Evolutionary conservation across 2,888 invertebrate genomes (phyloP).

Genomic region (Acleris sparsana): DNA sequence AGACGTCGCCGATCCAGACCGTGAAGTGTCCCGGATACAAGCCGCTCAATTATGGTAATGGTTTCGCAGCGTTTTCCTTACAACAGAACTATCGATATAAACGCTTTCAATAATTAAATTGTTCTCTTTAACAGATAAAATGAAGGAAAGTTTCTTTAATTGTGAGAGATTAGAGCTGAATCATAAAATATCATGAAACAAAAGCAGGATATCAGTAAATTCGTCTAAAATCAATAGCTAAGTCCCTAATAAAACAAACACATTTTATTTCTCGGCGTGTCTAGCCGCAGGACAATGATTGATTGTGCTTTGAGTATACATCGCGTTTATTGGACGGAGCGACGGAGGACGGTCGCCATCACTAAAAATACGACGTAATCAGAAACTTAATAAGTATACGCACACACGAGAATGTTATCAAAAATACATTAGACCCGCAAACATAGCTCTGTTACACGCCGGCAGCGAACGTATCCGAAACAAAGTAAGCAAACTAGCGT

Average conservation of each 20-base stretch:
- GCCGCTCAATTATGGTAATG: conserved; percentile 80
- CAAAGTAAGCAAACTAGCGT: conserved; percentile 7
- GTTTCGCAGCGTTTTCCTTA: conserved; percentile 64
- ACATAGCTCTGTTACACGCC: conserved; percentile 32
- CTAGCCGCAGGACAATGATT: conserved; percentile 72
- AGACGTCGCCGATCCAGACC: conserved; percentile 68
- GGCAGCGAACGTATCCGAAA: conserved; percentile 1
- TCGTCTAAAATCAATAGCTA: conserved; percentile 72
- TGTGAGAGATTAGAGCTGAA: background rate
- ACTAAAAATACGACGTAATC: conserved; percentile 59
- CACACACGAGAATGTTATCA: conserved; percentile 50
- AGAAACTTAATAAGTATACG: conserved; percentile 52
- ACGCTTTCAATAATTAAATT: conserved; percentile 61
- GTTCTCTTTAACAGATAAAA: background rate
- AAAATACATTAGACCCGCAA: conserved; percentile 57
- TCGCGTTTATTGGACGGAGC: conserved; percentile 67
- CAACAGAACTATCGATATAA: conserved; percentile 50
- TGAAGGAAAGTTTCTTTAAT: background rate
- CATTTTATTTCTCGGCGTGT: conserved; percentile 72
- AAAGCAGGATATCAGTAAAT: conserved; percentile 55
- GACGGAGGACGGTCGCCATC: conserved; percentile 54
- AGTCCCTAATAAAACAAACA: conserved; percentile 70
- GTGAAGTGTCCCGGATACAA: conserved; percentile 73
- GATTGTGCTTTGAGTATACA: conserved; percentile 77
- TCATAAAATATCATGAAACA: conserved; percentile 2